Evolutionary conservation across 2,797 vertebrate genomes (phyloP), one percentile per base, ranked within the genome.

Genomic region (Scolopax rusticola): DNA sequence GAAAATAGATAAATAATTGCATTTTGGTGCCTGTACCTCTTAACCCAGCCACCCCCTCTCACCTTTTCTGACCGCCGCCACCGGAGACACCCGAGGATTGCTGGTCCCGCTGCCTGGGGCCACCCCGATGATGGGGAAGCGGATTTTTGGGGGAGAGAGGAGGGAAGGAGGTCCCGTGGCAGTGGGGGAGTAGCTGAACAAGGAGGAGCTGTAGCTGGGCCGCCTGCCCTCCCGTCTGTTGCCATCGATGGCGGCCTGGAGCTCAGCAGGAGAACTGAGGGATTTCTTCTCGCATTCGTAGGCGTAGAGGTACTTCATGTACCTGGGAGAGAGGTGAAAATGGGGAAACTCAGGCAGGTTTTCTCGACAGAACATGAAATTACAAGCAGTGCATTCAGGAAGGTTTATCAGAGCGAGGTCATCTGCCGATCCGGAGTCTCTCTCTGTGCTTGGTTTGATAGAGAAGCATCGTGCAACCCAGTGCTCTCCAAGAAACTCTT

Each of bases 221-320:
- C 99, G 98, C 1, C 99, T 98, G 40, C 99, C 99, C 92, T 99
- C 99, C 40, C 98, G 93, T 36, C 98, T 90, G 97, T 99, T 99
- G 94, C 99, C 99, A 45, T 99, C 99, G 4, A 99, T 99, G 64
- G 99, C 99, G 2, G 99, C 99, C 98, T 99, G 99, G 12, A 99
- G 98, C 96, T 99, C 99, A 0, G 98, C 99, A 0, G 99, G 99
- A 51, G 99, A 99, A 97, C 99, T 99, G 95, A 99, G 98, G 18
- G 98, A 98, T 93, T 99, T 99, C 97, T 99, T 99, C 98, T 99
- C 99, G 9, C 99, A 99, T 97, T 99, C 99, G 3, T 98, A 99
- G 9, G 99, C 99, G 23, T 99, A 99, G 27, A 99, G 98, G 96
- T 99, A 99, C 97, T 99, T 99, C 99, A 99, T 99, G 97, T 99